Conservation (phyloP, 1,140 invertebrate species). For the Cotesia typhae region DNA sequence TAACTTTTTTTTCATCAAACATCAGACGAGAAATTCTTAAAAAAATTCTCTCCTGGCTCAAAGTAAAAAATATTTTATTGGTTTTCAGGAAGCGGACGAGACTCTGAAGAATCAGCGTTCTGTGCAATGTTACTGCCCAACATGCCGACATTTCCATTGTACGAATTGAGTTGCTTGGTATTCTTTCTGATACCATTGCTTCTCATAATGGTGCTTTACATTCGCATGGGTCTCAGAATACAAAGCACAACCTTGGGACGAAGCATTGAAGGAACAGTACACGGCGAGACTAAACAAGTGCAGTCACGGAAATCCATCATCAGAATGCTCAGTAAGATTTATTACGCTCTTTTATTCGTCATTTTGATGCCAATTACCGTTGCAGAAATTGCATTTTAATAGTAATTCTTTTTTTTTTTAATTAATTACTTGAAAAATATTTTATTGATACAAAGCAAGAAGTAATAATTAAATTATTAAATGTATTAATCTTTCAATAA, state of each 20-base stretch:
- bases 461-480: too few species aligned
- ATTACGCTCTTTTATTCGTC: too few species aligned
- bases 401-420: too few species aligned
- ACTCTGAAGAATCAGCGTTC: slow-evolving; percentile 73
- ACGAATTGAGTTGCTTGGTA: slow-evolving; percentile 79
- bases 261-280: slow-evolving; percentile 71
- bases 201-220: slow-evolving; percentile 79
- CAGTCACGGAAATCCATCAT: slow-evolving; percentile 79
- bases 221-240: slow-evolving; percentile 77
- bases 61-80: background rate
- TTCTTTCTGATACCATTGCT: slow-evolving; percentile 85
- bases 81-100: slow-evolving; percentile 47
- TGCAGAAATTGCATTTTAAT: too few species aligned
- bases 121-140: slow-evolving; percentile 76
- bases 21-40: too few species aligned
- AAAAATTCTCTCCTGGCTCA: too few species aligned
- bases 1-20: too few species aligned
- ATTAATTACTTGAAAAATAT: too few species aligned
- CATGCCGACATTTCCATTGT: slow-evolving; percentile 71
- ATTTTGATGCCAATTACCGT: too few species aligned
- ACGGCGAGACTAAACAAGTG: slow-evolving; percentile 71
- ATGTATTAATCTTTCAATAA: too few species aligned
- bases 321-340: slow-evolving; percentile 73
- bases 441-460: too few species aligned
- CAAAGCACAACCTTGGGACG: slow-evolving; percentile 63